Base-by-base conservation (phyloP, 2,888 invertebrate species). In the Sclerodermus sp. region DNA sequence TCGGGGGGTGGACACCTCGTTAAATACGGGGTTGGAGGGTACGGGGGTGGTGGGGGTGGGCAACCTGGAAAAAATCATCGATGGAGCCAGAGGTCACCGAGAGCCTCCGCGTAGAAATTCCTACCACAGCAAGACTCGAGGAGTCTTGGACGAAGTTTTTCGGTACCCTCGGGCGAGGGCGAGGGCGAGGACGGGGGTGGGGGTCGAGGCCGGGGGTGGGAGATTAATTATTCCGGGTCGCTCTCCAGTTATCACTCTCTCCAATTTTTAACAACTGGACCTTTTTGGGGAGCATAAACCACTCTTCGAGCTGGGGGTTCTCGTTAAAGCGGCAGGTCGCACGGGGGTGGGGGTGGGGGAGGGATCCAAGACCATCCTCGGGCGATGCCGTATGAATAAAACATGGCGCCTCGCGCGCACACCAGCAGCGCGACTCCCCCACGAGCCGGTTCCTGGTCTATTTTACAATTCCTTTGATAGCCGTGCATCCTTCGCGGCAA, bases 141-240 rank as follows among this genome's bases (percentile, higher is more conserved):
- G n/a, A n/a, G n/a, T n/a, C n/a, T n/a, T n/a, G n/a, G n/a, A n/a
- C n/a, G n/a, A n/a, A n/a, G n/a, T n/a, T n/a, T n/a, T n/a, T n/a
- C n/a, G n/a, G n/a, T n/a, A n/a, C n/a, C n/a, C n/a, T n/a, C n/a
- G n/a, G n/a, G n/a, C n/a, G n/a, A n/a, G n/a, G n/a, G n/a, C n/a
- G n/a, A 12, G 6, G 31, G 31, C 31, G 31, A 31, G 8, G 31
- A 12, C 31, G 31, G 12, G 8, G 31, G 8, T 31, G 31, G 12
- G 50, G 61, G 56, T 56, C 49, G 47, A 62, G 54, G 64, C 64
- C 62, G 52, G 48, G n/a, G n/a, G n/a, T n/a, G n/a, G n/a, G n/a
- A n/a, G n/a, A n/a, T n/a, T n/a, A n/a, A n/a, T n/a, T n/a, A n/a
- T n/a, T n/a, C n/a, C n/a, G n/a, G n/a, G n/a, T n/a, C n/a, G n/a